Base-by-base conservation (phyloP, 2,888 invertebrate species). In the Camponotus fellah region DNA sequence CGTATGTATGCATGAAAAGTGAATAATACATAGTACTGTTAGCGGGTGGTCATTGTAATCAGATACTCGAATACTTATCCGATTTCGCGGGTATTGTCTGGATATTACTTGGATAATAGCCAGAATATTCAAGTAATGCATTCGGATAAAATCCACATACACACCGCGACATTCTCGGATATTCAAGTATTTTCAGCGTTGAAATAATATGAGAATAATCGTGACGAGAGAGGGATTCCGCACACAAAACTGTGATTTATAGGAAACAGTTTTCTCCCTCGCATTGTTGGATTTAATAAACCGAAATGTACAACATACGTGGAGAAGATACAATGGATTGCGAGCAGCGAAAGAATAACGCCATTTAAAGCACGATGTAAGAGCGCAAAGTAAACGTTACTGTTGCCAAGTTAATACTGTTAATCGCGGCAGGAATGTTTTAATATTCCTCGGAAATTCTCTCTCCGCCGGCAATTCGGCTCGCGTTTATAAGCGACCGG, bases 371-470 rank as follows among this genome's bases (percentile, higher is more conserved):
- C 34, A 71, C 40, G 66, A 2, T 32, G 40, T n/a, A 65, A 65
- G 21, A 2, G 46, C 66, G 21, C 75, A 65, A 34, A 43, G 76
- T 26, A 76, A 53, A 66, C 37, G 56, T 77, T 77, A 69, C 77
- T 58, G 43, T 69, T 69, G n/a, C 56, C 21, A 32, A 58, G 77
- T 69, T 79, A 69, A 56, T 56, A 40, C 14, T 21, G 40, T 43
- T 77, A 77, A 69, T 79, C 79, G 58, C 69, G 69, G 56, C 58
- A 34, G 56, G 32, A 34, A 71, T 71, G 56, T 69, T 71, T 79
- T 79, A 53, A 53, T 53, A 79, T 71, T 79, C 34, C 71, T 10
- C 56, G 43, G 32, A 69, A 21, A 46, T 58, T 21, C 49, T 32
- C 37, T 32, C 64, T n/a, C 9, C 64, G n/a, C 62, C 62, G 62